These are phyloP conservation scores for Spea multiplicata DNA, from an alignment of 2,113 vertebrate genomes.

Conservation along the genomic window DNA sequence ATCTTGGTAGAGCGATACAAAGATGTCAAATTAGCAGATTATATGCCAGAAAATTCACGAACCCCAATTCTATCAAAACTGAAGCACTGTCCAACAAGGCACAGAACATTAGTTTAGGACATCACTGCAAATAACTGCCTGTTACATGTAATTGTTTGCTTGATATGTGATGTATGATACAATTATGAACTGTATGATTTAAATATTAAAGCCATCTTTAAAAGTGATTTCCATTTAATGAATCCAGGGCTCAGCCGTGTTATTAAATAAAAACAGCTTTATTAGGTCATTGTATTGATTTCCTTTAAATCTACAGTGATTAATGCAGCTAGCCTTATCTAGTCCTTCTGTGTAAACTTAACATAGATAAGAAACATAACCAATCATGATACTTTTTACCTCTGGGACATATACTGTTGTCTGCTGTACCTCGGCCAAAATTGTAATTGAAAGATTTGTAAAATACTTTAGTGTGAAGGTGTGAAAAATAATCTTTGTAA, in stretches of 20 bases:
- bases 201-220: background rate
- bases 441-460: background rate
- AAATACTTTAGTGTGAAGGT: no score
- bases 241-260: background rate
- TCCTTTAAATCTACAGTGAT: background rate
- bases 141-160: no score
- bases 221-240: background rate
- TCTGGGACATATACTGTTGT: background rate
- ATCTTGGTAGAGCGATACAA: no score
- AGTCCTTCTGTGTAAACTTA: slow-evolving; percentile 5
- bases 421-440: background rate
- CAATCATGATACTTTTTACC: slow-evolving; percentile 17
- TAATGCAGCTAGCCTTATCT: background rate
- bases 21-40: no score
- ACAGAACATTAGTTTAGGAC: no score
- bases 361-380: slow-evolving; percentile 8
- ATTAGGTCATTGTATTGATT: slow-evolving; percentile 21
- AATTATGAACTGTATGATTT: background rate
- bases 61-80: no score
- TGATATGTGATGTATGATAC: background rate
- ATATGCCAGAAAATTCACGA: no score
- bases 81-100: no score
- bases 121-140: no score
- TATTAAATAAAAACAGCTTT: slow-evolving; percentile 9
- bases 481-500: no score